Evolutionary conservation across 2,888 invertebrate genomes (phyloP).

Genomic region (Lypha dubia): DNA sequence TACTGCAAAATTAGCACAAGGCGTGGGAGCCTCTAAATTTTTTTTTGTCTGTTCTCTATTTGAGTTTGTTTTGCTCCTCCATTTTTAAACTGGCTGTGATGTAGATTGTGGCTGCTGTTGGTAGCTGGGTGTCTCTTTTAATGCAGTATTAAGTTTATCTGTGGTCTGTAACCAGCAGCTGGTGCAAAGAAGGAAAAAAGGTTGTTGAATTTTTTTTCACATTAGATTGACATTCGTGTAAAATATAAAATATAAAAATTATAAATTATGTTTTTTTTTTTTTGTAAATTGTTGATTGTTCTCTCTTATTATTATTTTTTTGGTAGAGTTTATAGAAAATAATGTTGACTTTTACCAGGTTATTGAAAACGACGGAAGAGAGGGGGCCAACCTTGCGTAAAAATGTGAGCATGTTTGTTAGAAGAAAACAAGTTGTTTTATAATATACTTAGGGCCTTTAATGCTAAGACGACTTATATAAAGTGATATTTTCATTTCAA

Average conservation of each 20-base stretch:
- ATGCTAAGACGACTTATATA: no score
- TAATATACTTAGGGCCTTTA: no score
- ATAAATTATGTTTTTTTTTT: no score
- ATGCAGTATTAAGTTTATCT: slow-evolving; percentile 54
- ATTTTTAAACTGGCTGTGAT: slow-evolving; percentile 27
- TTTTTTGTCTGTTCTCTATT: slow-evolving; percentile 56
- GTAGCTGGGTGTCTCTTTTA: slow-evolving; percentile 47
- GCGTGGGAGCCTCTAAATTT: slow-evolving; percentile 77
- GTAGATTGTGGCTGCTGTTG: slow-evolving; percentile 38
- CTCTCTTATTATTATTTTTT: slow-evolving; percentile 15
- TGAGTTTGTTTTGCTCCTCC: slow-evolving; percentile 16
- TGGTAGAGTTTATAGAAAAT: slow-evolving; percentile 27
- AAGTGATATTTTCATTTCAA: no score
- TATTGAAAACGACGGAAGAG: slow-evolving; percentile 24
- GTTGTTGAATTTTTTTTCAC: slow-evolving; percentile 36
- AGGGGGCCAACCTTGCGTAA: not conserved
- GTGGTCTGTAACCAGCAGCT: slow-evolving; percentile 52
- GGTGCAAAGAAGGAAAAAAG: slow-evolving; percentile 32
- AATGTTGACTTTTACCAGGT: slow-evolving; percentile 46
- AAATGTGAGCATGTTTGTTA: not conserved
- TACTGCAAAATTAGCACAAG: slow-evolving; percentile 79
- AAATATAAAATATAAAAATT: slow-evolving; percentile 48
- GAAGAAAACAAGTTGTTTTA: no score
- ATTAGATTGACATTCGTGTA: slow-evolving; percentile 37
- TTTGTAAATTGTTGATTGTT: slow-evolving; percentile 19